Evolutionary conservation across 2,113 vertebrate genomes (phyloP), one percentile per base, ranked within the genome.

Genomic region (Bufo gargarizans): DNA sequence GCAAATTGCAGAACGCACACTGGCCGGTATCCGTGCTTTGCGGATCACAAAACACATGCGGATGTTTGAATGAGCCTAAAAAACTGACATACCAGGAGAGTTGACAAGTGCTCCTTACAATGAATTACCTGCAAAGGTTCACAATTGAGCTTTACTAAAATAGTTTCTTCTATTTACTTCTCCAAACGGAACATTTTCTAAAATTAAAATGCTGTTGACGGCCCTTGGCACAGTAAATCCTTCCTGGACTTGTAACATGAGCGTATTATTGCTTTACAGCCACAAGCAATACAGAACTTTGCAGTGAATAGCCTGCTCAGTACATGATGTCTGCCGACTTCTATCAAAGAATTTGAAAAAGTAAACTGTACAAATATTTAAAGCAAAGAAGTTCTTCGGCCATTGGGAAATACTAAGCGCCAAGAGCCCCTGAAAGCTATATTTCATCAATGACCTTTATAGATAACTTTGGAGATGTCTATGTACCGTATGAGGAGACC

Each of bases 221-320:
- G 8, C 33, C 55, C 19, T 58, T 13, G 69, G 50, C n/a, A 59
- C 4, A 3, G 22, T 45, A 85, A 22, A 85, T 43, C 22, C 49
- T 11, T 71, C 82, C n/a, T 69, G 20, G 22, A 61, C 74, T 72
- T 72, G 49, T 47, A 58, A 47, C 17, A 59, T 49, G 59, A 20
- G 45, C 12, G 55, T 61, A n/a, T 61, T 17, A 56, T 59, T 59
- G 33, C 55, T 71, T 58, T 59, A 20, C 84, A 45, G 71, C 8
- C 56, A 85, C 20, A 74, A 85, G 83, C 43, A 49, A 86, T 22
- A 43, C 59, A 65, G 7, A 8, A 86, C 72, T 49, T 61, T 76
- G 50, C 56, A 16, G 76, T 86, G n/a, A 61, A 78, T 67, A 12
- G 69, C 33, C 85, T 53, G 12, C 45, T 78, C 61, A 79, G 63